phyloP scores from a whole-genome alignment of 1,140 invertebrate species.

The Cephus cinctus region DNA sequence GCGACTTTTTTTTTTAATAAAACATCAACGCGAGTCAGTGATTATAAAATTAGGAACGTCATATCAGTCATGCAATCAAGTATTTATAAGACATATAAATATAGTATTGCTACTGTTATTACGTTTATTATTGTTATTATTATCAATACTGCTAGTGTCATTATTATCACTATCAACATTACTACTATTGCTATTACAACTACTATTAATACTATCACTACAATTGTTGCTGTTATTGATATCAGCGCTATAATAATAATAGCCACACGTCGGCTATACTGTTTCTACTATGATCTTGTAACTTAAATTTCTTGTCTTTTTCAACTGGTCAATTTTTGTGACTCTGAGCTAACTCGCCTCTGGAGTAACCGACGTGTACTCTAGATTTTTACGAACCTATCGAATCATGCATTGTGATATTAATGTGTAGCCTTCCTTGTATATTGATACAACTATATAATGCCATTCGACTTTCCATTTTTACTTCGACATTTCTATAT shows the following conservation, averaged over 20 bases:
- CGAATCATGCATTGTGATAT: conserved; percentile 58
- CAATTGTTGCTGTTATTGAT: too few species aligned
- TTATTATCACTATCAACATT: background rate
- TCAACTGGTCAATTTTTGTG: too few species aligned
- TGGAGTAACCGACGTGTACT: too few species aligned
- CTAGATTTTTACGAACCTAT: conserved; percentile 49
- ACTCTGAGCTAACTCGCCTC: too few species aligned
- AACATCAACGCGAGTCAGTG: conserved; percentile 29
- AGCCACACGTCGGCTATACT: too few species aligned
- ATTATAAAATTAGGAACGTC: conserved; percentile 38
- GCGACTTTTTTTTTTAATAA: conserved; percentile 32
- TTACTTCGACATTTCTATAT: conserved; percentile 56
- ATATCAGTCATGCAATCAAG: conserved; percentile 52
- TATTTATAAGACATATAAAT: conserved; percentile 26
- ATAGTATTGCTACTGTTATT: conserved; percentile 19
- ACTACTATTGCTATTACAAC: background rate
- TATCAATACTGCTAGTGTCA: conserved; percentile 8
- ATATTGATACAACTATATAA: conserved; percentile 46
- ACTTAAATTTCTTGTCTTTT: too few species aligned
- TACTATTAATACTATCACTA: background rate
- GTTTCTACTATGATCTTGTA: too few species aligned
- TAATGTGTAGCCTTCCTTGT: conserved; percentile 54
- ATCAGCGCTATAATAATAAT: too few species aligned
- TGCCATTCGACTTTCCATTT: conserved; percentile 52
- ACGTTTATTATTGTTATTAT: conserved; percentile 13